These are phyloP conservation scores for Neoaliturus tenellus DNA, from an alignment of 2,888 invertebrate species.

Conservation along the genomic window DNA sequence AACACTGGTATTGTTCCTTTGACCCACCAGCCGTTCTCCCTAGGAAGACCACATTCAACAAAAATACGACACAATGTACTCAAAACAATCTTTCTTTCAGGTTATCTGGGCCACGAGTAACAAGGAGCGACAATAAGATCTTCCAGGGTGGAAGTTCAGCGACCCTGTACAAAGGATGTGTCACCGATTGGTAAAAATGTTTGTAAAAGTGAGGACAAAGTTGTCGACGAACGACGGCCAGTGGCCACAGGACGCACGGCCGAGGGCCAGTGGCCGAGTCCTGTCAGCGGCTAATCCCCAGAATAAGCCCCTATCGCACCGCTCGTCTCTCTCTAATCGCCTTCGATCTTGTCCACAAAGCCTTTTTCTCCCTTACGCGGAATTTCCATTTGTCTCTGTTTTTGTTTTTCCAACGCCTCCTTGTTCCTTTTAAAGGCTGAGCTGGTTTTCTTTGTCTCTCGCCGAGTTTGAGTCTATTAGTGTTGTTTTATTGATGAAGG, in stretches of 20 bases:
- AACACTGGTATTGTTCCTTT: not conserved
- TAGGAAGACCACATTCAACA: not conserved
- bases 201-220: slow-evolving; percentile 28
- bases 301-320: slow-evolving; percentile 26
- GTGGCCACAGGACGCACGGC: not conserved
- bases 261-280: not conserved
- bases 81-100: slow-evolving; percentile 8
- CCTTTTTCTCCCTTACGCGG: slow-evolving; percentile 39
- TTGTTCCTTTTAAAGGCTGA: slow-evolving; percentile 28
- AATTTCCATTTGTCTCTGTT: slow-evolving; percentile 48
- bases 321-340: slow-evolving; percentile 2
- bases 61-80: not conserved
- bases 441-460: not conserved
- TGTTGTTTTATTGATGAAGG: slow-evolving; percentile 8
- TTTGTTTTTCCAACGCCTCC: slow-evolving; percentile 41
- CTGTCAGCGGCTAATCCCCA: slow-evolving; percentile 26
- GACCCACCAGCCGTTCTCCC: not conserved
- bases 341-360: slow-evolving; percentile 13
- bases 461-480: not conserved
- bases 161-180: not conserved
- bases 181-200: slow-evolving; percentile 3
- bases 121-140: not conserved
- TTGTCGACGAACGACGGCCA: not conserved
- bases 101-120: not conserved
- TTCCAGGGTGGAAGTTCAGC: not conserved